Percentiles rank a stretch among this genome's conserved stretches.
Conservation (phyloP, 2,797 vertebrate genomes). For the Clangula hyemalis region DNA sequence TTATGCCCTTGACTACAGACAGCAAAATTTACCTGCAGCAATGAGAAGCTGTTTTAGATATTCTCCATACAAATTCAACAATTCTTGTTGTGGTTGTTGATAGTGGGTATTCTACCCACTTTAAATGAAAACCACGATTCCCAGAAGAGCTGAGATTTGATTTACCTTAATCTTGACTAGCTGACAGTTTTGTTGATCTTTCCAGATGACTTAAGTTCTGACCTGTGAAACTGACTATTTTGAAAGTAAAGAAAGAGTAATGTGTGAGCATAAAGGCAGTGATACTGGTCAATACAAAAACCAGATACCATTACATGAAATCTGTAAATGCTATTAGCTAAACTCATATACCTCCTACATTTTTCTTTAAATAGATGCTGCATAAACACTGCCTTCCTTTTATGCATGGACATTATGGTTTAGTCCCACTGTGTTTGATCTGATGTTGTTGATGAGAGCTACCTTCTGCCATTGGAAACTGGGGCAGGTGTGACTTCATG, state of each 20-base stretch:
- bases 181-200: neutral
- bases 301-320: neutral
- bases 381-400: neutral
- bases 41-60: neutral
- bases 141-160: neutral
- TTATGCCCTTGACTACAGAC: fast-evolving
- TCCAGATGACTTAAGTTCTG: neutral
- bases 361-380: neutral
- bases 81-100: neutral
- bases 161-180: neutral
- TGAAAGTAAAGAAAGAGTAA: neutral
- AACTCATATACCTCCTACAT: neutral
- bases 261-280: neutral
- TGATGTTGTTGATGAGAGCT: neutral
- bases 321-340: neutral
- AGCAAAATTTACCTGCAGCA: neutral
- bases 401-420: neutral
- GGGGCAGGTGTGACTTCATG: neutral
- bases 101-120: neutral
- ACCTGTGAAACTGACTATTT: neutral
- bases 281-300: neutral
- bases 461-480: neutral
- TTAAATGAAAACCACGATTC: neutral
- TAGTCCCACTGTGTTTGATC: neutral
- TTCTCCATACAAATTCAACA: neutral